These are phyloP conservation scores for Nipponia nippon DNA, from an alignment of 2,113 vertebrate species.

Conservation along the genomic window DNA sequence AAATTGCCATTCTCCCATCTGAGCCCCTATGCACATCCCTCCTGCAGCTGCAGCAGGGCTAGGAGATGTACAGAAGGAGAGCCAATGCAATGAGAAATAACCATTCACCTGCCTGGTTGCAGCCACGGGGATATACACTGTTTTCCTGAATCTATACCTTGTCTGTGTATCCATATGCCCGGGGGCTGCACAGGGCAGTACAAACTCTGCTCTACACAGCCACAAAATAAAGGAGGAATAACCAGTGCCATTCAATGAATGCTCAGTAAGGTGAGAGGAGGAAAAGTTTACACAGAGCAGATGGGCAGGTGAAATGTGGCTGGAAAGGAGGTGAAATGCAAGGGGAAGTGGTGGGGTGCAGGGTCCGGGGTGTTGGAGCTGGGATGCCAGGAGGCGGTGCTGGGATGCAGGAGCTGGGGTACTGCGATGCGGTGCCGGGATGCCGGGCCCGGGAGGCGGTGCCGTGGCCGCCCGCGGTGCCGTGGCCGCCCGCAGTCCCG, in stretches of 20 bases:
- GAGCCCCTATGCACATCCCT: background rate
- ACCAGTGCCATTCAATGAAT: background rate
- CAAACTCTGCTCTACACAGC: background rate
- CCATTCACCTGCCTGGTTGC: background rate
- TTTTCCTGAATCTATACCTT: background rate
- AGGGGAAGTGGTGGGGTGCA: background rate
- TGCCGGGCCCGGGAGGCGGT: no score
- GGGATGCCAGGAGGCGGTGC: accelerated
- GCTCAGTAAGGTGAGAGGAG: background rate
- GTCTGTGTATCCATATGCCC: no score
- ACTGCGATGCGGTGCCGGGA: accelerated
- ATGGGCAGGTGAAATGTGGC: background rate
- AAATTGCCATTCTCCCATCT: background rate
- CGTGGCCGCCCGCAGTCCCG: background rate
- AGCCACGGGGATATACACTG: background rate
- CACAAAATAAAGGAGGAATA: background rate
- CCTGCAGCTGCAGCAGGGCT: background rate
- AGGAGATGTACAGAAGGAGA: background rate
- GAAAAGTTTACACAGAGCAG: background rate
- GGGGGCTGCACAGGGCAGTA: background rate
- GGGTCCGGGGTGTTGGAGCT: background rate
- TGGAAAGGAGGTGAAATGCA: background rate
- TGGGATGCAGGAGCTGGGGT: background rate
- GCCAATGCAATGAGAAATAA: background rate
- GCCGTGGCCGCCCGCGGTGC: background rate